Evolutionary conservation across 2,797 vertebrate genomes (phyloP).

Genomic region (Anas capensis): DNA sequence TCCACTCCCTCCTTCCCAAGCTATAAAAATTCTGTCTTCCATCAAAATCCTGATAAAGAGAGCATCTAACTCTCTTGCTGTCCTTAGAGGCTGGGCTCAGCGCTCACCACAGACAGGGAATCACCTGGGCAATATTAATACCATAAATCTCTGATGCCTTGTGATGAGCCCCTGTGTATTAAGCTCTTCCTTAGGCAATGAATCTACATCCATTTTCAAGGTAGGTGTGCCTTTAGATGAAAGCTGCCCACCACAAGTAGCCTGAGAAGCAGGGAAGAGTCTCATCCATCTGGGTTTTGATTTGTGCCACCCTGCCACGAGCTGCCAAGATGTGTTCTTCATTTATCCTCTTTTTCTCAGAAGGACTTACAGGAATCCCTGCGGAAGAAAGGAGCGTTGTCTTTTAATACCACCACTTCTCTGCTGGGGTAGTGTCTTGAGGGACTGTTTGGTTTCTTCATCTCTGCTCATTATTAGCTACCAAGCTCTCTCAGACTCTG

Average conservation of each 20-base stretch:
- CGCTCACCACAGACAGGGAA: background rate
- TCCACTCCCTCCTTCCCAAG: background rate
- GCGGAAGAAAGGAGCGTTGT: background rate
- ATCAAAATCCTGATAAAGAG: background rate
- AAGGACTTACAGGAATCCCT: background rate
- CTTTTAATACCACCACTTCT: background rate
- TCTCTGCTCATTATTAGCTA: background rate
- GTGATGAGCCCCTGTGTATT: background rate
- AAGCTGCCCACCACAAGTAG: background rate
- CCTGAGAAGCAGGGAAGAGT: background rate
- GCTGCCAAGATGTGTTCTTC: background rate
- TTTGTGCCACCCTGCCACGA: background rate
- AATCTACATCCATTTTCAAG: background rate
- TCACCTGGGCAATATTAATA: background rate
- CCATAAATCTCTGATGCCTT: fast-evolving
- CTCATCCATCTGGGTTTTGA: background rate
- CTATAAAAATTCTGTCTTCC: background rate
- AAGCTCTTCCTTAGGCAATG: background rate
- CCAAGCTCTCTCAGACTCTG: background rate
- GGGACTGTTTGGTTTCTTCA: background rate
- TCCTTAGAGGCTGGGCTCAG: background rate
- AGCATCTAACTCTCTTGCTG: background rate
- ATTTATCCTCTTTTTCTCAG: background rate
- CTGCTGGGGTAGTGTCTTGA: background rate
- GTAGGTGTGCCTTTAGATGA: background rate